Base-by-base conservation (phyloP, 2,113 vertebrate species). In the Pseudorasbora parva region DNA sequence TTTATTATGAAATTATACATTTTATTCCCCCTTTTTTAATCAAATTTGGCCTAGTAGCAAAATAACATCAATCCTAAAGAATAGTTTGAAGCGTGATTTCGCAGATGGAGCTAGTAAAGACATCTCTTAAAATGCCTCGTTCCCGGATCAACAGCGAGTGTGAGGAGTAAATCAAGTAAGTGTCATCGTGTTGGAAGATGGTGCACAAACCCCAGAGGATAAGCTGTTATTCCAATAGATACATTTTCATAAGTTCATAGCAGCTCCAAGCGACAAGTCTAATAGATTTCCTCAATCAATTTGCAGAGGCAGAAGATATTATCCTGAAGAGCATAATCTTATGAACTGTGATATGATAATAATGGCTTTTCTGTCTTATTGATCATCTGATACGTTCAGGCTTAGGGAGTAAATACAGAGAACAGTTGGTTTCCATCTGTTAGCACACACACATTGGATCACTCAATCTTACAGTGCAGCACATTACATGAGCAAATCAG, bases 261-360 rank as follows among this genome's bases (percentile, higher is more conserved):
- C 84, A 83, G 56, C 86, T 88, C 54, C 54, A 17, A 88, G 84
- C 84, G 84, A 85, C 87, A 81, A 62, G 62, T 88, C 80, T 88
- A 88, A 86, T 88, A 85, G 77, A 85, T 85, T 88, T 88, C 78
- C 84, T 85, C 81, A 87, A 85, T 87, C 86, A 87, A 83, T 87
- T 87, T 81, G 80, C 64, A 64, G 77, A 15, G 74, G 23, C 78
- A 81, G 75, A 59, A 83, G 75, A 86, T 85, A 62, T 47, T 71
- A 78, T 83, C 71, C 64, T 66, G 59, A 66, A 86, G 87, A 82
- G 81, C 80, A 73, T 85, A 66, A 87, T 87, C 68, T 80, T n/a
- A 41, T 57, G 47, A 77, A 78, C 82, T 78, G 37, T 60, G 78
- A 84, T 81, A 81, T 75, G 78, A 84, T 81, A 83, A 87, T 85